phyloP scores from a whole-genome alignment of 2,888 invertebrate species.

The Xestia rhomboidea region DNA sequence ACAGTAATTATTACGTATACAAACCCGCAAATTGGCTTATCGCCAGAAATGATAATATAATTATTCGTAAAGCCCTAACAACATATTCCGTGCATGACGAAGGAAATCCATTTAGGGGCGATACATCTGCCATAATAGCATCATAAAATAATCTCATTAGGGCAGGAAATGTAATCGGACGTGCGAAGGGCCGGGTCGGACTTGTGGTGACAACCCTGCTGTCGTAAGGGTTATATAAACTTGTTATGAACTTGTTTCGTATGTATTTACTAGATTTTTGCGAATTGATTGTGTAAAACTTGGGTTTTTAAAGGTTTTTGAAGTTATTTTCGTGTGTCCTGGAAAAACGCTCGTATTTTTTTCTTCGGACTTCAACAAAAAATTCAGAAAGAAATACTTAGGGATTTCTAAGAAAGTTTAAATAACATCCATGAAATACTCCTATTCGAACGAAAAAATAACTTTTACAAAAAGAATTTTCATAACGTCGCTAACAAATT shows the following conservation, averaged over 20 bases:
- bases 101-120: constrained; percentile 62
- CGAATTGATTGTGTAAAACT: constrained; percentile 4
- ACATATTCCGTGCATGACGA: constrained; percentile 48
- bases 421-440: constrained; percentile 3
- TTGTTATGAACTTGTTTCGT: constrained; percentile 45
- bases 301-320: background rate
- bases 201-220: constrained; percentile 52
- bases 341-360: background rate
- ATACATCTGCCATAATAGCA: constrained; percentile 65
- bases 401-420: background rate
- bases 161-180: constrained; percentile 66
- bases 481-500: background rate
- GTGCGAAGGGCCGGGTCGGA: constrained; percentile 51
- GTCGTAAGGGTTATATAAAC: constrained; percentile 46
- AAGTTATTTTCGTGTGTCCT: background rate
- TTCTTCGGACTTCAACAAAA: background rate
- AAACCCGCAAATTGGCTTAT: constrained; percentile 61
- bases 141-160: constrained; percentile 70
- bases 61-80: constrained; percentile 56
- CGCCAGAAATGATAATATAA: constrained; percentile 56
- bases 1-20: constrained; percentile 41
- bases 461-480: constrained; percentile 15
- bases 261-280: constrained; percentile 22
- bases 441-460: background rate
- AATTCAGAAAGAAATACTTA: background rate